Evolutionary conservation across 1,140 invertebrate species (phyloP).

Genomic region (Bombus consobrinus): DNA sequence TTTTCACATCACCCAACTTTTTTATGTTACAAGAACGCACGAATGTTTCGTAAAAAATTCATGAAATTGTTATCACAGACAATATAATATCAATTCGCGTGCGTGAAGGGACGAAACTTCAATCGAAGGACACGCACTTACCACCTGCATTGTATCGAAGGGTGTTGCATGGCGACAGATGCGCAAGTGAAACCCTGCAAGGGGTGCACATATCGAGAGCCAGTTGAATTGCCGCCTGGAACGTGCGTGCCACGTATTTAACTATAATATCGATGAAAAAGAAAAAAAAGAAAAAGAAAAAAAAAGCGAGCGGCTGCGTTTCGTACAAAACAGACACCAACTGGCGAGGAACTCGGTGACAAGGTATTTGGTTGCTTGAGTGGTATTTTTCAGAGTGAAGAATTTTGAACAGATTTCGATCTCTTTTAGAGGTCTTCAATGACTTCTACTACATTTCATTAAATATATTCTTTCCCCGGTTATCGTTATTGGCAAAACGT

Average conservation of each 20-base stretch:
- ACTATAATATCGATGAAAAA: background rate
- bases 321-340: slow-evolving; percentile 5
- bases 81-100: background rate
- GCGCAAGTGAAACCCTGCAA: slow-evolving; percentile 68
- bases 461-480: too few relatives aligned
- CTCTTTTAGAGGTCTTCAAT: background rate
- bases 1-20: too few relatives aligned
- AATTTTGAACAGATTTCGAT: slow-evolving; percentile 6
- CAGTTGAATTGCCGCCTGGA: slow-evolving; percentile 58
- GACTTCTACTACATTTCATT: background rate
- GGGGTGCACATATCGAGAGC: slow-evolving; percentile 58
- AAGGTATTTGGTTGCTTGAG: slow-evolving; percentile 11
- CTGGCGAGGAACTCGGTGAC: background rate
- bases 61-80: background rate
- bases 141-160: slow-evolving; percentile 68
- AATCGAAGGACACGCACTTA: slow-evolving; percentile 51
- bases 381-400: background rate
- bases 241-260: slow-evolving; percentile 51
- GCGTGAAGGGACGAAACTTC: background rate
- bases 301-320: slow-evolving; percentile 18
- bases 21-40: background rate
- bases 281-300: background rate
- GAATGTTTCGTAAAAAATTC: background rate
- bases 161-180: slow-evolving; percentile 68
- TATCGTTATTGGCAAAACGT: too few relatives aligned